Evolutionary conservation across 2,113 vertebrate species (phyloP).

Genomic region (Tetraodon nigroviridis): DNA sequence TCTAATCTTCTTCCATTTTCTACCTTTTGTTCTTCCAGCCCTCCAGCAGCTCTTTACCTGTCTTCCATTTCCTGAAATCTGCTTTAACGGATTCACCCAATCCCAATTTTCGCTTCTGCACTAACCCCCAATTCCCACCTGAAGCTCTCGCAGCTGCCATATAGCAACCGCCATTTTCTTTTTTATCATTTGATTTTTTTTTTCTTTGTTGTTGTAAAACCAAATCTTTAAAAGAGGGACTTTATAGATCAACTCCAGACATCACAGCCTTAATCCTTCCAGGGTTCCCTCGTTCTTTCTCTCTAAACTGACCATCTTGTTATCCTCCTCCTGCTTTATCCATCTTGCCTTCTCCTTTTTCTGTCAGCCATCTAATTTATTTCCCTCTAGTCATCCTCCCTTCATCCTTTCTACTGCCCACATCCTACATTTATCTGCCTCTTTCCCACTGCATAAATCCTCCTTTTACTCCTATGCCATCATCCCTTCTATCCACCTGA

Average conservation of each 20-base stretch:
- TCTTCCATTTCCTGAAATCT: neutral
- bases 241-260: too few species aligned
- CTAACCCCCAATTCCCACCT: too few species aligned
- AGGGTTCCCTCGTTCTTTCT: neutral
- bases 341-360: neutral
- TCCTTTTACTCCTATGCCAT: neutral
- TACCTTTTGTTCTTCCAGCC: neutral
- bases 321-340: neutral
- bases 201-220: neutral
- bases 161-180: neutral
- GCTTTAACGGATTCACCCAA: too few species aligned
- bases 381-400: conserved; percentile 12
- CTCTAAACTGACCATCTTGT: neutral
- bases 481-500: too few species aligned
- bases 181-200: neutral
- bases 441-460: conserved; percentile 1
- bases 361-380: conserved; percentile 5
- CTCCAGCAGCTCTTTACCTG: neutral
- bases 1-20: conserved; percentile 14
- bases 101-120: too few species aligned
- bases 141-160: too few species aligned
- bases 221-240: too few species aligned
- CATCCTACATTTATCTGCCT: conserved; percentile 1
- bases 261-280: neutral
- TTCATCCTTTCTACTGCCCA: conserved; percentile 1